Base-by-base conservation (phyloP, 2,888 invertebrate species). In the Prenolepis imparis region DNA sequence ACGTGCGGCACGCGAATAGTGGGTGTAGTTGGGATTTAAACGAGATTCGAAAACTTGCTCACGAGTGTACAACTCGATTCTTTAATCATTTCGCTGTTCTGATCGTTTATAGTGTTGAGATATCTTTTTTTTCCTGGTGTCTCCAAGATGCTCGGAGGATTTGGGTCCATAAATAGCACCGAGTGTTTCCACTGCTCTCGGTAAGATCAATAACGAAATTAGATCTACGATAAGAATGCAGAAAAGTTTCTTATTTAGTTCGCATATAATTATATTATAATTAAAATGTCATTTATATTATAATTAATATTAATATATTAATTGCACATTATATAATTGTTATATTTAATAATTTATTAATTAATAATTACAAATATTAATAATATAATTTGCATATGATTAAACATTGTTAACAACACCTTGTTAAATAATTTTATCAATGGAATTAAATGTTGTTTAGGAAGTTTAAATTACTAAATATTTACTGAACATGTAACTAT, bases 1-100 rank as follows among this genome's bases (percentile, higher is more conserved):
- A 72, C 68, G 18, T 36, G 59, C 15, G 21, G 4, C 90, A 90
- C 90, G 90, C 90, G 84, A 90, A 81, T 88, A 88, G 28, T 89
- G 88, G 90, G 90, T 74, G 90, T 87, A 88, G 90, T 84, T 83
- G 57, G 55, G 82, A 67, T 64, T 73, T 66, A 15, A 36, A 18
- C 15, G 12, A 24, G 8, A 52, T 67, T 24, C 3, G n/a, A n/a
- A 61, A 36, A 21, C 11, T 39, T 48, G 1, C 5, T 1, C 3
- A 36, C 21, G 24, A 55, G 48, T 11, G 18, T 57, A 57, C 18
- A n/a, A 44, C 48, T 36, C 5, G 63, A 74, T 67, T 66, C 36
- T 24, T 64, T 4, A 21, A n/a, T 36, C 12, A 67, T 66, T 67
- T 24, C 6, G 21, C 15, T 15, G 21, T 11, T 24, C 4, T 15